Conservation (phyloP, 2,888 invertebrate species). For the Lydus trimaculatus region DNA sequence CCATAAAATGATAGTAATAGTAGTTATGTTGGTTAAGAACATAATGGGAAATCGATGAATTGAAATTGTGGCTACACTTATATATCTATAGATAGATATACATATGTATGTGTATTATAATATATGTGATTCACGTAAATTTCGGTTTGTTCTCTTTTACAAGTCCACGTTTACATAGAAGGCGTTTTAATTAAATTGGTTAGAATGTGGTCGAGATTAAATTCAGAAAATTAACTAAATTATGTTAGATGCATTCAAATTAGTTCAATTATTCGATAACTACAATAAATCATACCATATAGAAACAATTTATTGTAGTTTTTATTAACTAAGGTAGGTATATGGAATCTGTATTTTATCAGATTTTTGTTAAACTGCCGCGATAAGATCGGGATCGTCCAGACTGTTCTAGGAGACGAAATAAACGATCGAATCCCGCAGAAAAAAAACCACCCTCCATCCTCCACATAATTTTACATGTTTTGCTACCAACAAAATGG, state of each 20-base stretch:
- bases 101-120: no score
- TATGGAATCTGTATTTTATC: no score
- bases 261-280: neutral
- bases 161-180: slow-evolving; percentile 2
- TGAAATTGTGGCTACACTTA: neutral
- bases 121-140: neutral
- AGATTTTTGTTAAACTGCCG: no score
- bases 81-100: no score
- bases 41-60: neutral
- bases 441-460: no score
- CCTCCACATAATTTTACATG: no score
- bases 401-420: no score
- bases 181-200: slow-evolving; percentile 1
- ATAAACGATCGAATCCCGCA: no score
- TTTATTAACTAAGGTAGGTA: no score
- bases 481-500: no score
- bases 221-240: slow-evolving; percentile 3
- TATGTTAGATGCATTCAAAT: slow-evolving; percentile 6
- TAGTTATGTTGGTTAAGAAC: neutral
- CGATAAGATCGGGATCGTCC: no score
- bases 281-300: neutral
- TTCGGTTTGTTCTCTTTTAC: neutral
- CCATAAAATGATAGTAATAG: neutral
- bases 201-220: slow-evolving; percentile 7
- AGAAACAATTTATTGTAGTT: no score